These are phyloP conservation scores for Platalea minor DNA, from an alignment of 2,797 vertebrate species.

Conservation along the genomic window DNA sequence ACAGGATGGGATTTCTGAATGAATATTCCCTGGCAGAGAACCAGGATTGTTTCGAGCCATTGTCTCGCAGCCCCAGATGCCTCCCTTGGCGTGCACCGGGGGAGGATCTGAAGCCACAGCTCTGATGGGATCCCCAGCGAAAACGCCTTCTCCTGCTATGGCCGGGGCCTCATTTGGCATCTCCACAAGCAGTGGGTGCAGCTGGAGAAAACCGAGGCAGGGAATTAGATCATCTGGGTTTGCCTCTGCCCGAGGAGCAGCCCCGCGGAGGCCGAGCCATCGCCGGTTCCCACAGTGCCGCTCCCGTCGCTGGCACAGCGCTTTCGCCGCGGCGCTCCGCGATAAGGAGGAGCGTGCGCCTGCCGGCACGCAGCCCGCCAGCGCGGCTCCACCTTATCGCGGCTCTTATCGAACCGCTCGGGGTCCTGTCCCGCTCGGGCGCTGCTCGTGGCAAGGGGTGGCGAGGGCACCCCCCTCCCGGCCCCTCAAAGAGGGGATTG, in stretches of 20 bases:
- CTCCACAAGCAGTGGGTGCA: not conserved
- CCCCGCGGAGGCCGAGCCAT: not conserved
- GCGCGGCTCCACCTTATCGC: rapidly evolving
- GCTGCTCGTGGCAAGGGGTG: not conserved
- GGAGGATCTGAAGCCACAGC: conserved; percentile 4
- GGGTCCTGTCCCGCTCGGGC: not conserved
- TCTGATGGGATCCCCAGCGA: not conserved
- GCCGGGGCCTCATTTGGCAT: not conserved
- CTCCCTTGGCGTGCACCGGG: not conserved
- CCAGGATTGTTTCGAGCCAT: not conserved
- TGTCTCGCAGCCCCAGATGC: not conserved
- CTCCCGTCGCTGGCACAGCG: not conserved
- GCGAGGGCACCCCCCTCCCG: rapidly evolving
- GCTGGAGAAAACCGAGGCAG: not conserved
- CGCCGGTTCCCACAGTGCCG: not conserved
- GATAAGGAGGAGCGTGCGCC: not conserved
- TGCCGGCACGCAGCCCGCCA: not conserved
- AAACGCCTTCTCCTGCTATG: not conserved
- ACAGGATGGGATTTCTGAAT: not conserved
- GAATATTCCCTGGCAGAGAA: not conserved
- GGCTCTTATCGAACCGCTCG: rapidly evolving
- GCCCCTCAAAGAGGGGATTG: not conserved
- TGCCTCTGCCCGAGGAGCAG: not conserved
- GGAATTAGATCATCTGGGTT: not conserved
- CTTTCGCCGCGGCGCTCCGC: not conserved